These are phyloP conservation scores for Cybosia mesomella DNA, from an alignment of 2,888 invertebrate genomes.

Conservation along the genomic window DNA sequence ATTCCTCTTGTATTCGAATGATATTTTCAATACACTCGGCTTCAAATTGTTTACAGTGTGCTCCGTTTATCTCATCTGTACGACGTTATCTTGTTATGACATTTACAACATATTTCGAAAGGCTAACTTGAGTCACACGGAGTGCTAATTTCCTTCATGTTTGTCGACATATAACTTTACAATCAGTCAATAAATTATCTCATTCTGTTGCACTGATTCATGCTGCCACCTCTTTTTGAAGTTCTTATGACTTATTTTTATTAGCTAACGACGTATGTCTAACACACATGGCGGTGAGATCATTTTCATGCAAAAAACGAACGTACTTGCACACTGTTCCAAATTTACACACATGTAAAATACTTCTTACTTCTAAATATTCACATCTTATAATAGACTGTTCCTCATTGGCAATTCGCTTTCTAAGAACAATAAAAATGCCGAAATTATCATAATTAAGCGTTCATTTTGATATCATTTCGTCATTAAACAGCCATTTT, in stretches of 20 bases:
- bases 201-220: conserved; percentile 35
- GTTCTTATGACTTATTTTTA: conserved; percentile 41
- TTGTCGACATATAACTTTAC: conserved; percentile 17
- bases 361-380: conserved; percentile 28
- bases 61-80: conserved; percentile 29
- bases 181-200: conserved; percentile 30
- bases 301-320: conserved; percentile 57
- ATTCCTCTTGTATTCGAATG: background rate
- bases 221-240: conserved; percentile 24
- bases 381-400: conserved; percentile 27
- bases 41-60: conserved; percentile 9
- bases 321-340: conserved; percentile 41
- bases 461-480: conserved; percentile 43
- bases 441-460: conserved; percentile 48
- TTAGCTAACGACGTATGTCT: conserved; percentile 43
- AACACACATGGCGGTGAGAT: conserved; percentile 67
- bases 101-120: conserved; percentile 24
- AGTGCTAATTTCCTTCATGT: conserved; percentile 20
- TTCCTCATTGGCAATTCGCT: conserved; percentile 37
- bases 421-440: conserved; percentile 43
- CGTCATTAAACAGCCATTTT: conserved; percentile 45
- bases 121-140: conserved; percentile 26
- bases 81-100: conserved; percentile 31
- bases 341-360: conserved; percentile 46
- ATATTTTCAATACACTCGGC: background rate